Evolutionary conservation across 1,140 invertebrate species (phyloP).

Genomic region (Papilio xuthus): DNA sequence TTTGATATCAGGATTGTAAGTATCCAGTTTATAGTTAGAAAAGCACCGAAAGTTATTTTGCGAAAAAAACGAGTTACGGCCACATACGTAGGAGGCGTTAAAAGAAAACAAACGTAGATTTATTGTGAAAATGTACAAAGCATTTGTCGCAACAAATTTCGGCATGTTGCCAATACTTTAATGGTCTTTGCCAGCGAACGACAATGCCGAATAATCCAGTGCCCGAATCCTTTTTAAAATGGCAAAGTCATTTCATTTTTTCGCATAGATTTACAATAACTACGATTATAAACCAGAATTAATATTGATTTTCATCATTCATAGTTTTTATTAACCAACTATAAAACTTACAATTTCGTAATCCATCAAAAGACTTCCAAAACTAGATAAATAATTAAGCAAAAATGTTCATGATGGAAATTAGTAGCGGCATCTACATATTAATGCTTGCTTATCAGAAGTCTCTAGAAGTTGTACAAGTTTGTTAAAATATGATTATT

Average conservation of each 20-base stretch:
- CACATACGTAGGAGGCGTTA: too few species aligned
- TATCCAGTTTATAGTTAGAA: too few species aligned
- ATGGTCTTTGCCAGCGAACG: not conserved
- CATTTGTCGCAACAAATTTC: slow-evolving; percentile 3
- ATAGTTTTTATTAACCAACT: not conserved
- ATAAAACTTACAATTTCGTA: not conserved
- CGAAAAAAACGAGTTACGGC: too few species aligned
- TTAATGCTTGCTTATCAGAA: too few species aligned
- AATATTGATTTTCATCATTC: not conserved
- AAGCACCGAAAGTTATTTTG: too few species aligned
- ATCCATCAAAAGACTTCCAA: too few species aligned
- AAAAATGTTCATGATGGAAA: too few species aligned
- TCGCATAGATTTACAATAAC: not conserved
- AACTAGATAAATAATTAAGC: too few species aligned
- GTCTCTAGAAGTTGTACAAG: too few species aligned
- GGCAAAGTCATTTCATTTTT: not conserved
- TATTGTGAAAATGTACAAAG: slow-evolving; percentile 12
- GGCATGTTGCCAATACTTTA: slow-evolving; percentile 2
- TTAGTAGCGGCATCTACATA: too few species aligned
- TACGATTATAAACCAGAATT: not conserved
- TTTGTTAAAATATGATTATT: not conserved
- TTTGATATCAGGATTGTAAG: too few species aligned
- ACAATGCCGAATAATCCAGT: not conserved
- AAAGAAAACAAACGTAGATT: slow-evolving; percentile 3
- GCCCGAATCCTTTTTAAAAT: not conserved